Base-by-base conservation (phyloP, 2,113 vertebrate genomes). In the Vombatus ursinus region DNA sequence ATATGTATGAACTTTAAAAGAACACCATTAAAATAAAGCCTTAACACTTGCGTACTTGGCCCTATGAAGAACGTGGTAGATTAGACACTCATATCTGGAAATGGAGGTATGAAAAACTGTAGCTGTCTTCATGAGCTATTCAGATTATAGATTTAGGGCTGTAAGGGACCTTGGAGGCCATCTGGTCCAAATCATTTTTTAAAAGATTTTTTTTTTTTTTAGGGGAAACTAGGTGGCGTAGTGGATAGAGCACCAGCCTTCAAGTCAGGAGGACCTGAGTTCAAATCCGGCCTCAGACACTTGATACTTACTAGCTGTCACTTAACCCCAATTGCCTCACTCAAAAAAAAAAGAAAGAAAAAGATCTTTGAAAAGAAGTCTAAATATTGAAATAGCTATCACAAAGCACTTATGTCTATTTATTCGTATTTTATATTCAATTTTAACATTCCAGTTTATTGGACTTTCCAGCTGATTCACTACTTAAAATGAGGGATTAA, bases 21-120 rank as follows among this genome's bases (percentile, higher is more conserved):
- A 97, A 93, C 94, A 97, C 53, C 89, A 47, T 95, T 95, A 96
- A 97, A 97, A 94, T 95, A 95, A 97, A 54, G n/a, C 8, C n/a
- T 95, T 2, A 94, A 92, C 94, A 94, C 47, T 10, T 11, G 95
- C 97, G 90, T 91, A 96, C 92, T 96, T 96, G 94, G 52, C 50
- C 44, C 92, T 95, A 57, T 96, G 92, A 97, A 96, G 94, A 91
- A n/a, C 92, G 3, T 53, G 89, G 95, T 93, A 90, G 97, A 89
- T 95, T 96, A 95, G 94, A 48, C 52, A 92, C 28, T 53, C 96
- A 95, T 90, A 95, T 61, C 48, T 93, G 68, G 37, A 37, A 97
- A 96, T 92, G 91, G 48, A 37, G 49, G 93, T 52, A 91, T 61
- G 68, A 94, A 97, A 96, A 96, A 91, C 52, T 19, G 1, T 84